Percentiles rank a stretch among this genome's conserved stretches.
Conservation (phyloP, 2,113 vertebrate species). For the Gymnarchus niloticus region DNA sequence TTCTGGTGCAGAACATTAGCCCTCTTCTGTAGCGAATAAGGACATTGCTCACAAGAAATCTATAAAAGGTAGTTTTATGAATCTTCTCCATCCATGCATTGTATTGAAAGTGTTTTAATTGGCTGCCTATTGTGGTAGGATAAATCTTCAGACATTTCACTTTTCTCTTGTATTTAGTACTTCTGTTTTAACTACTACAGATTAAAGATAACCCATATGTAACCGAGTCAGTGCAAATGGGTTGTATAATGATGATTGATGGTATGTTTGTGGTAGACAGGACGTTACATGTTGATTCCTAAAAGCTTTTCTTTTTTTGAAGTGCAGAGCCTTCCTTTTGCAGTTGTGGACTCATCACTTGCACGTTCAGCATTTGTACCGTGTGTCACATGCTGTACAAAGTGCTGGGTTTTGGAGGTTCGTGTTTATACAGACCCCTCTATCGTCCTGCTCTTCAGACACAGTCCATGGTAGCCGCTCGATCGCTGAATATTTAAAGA, state of each 20-base stretch:
- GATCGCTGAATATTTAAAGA: too few species aligned
- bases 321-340: too few species aligned
- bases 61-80: too few species aligned
- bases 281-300: background rate
- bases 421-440: too few species aligned
- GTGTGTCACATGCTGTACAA: background rate
- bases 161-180: background rate
- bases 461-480: too few species aligned
- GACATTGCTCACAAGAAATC: too few species aligned
- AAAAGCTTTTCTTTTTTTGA: background rate
- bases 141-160: background rate
- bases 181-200: background rate
- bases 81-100: background rate
- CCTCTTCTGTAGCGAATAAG: too few species aligned
- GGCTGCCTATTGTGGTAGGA: too few species aligned
- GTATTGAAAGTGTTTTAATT: background rate
- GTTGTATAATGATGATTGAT: background rate
- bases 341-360: too few species aligned
- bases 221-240: background rate
- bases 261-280: background rate
- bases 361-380: too few species aligned
- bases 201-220: background rate
- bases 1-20: too few species aligned
- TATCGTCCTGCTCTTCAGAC: too few species aligned
- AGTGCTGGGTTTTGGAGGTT: background rate